Base-by-base conservation (phyloP, 2,888 invertebrate genomes). In the Meandrusa payeni region DNA sequence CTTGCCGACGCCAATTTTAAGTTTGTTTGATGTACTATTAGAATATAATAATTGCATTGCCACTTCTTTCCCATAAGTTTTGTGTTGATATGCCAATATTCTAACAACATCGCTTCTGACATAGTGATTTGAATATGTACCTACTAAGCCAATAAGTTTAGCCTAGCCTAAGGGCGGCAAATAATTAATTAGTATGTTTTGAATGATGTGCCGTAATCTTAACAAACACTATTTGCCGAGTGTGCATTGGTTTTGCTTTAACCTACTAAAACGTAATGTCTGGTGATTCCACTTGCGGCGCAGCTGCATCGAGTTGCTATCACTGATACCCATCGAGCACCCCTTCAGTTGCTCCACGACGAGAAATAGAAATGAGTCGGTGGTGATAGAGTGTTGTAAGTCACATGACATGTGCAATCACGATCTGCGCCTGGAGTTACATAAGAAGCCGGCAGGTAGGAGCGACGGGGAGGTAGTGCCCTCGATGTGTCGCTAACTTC, bases 321-420 rank as follows among this genome's bases (percentile, higher is more conserved):
- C 92, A 81, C 89, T 91, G 88, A 90, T 93, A 80, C 94, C 94
- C 79, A 90, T 91, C 85, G 92, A 93, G 90, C 93, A 94, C 80
- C 93, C 94, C 82, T 90, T 94, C 90, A 90, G 93, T 90, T 95
- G 95, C 90, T 92, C 93, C 88, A 90, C 91, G 82, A 91, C 92
- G 83, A 91, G 90, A 88, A 89, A 90, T 88, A 89, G 90, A 88
- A 93, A 93, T 89, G 91, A 91, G 73, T 91, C 93, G 64, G 92
- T 93, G 90, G 91, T 91, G 89, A 93, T 94, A 89, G 90, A 91
- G 77, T 95, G 95, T 92, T 95, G 95, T 91, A 91, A 92, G 80
- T 88, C 92, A 71, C 89, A 57, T 63, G 83, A 90, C 89, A 92
- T 91, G 91, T 94, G 94, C 91, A 94, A 94, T 89, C 89, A 83